Evolutionary conservation across 2,888 invertebrate genomes (phyloP).

Genomic region (Drosophila merina): DNA sequence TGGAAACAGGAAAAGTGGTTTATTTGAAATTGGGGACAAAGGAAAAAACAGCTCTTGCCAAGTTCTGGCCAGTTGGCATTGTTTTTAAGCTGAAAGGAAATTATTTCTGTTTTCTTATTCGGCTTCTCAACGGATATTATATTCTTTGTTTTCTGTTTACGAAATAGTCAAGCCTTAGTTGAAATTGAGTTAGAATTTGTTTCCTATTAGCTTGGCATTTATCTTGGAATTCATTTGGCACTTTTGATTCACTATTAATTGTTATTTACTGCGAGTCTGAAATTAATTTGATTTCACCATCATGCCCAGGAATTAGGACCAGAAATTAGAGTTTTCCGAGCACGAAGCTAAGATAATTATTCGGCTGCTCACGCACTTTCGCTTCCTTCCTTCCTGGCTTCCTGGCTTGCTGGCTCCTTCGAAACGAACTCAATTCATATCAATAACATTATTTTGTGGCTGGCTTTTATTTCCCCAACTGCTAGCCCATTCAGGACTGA

Average conservation of each 20-base stretch:
- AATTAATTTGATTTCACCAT: conserved; percentile 33
- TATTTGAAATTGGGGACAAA: conserved; percentile 4
- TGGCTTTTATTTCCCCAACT: background rate
- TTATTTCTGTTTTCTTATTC: background rate
- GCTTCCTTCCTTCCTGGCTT: conserved; percentile 42
- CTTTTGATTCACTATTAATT: conserved; percentile 23
- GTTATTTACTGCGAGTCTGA: conserved; percentile 21
- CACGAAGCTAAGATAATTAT: conserved; percentile 35
- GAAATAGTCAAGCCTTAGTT: background rate
- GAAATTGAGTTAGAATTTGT: background rate
- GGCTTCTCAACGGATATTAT: background rate
- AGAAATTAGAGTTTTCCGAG: conserved; percentile 29
- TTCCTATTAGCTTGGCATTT: background rate
- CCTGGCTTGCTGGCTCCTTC: conserved; percentile 16
- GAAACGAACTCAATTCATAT: conserved; percentile 57
- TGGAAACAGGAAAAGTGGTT: conserved; percentile 3
- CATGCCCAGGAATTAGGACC: conserved; percentile 6
- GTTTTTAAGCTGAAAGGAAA: background rate
- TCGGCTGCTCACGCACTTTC: conserved; percentile 44
- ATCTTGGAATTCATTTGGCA: conserved; percentile 3
- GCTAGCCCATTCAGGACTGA: background rate
- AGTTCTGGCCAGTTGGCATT: background rate
- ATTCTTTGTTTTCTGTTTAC: background rate
- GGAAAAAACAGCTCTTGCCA: background rate
- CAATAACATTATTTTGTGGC: conserved; percentile 51